Evolutionary conservation across 2,797 vertebrate species (phyloP).

Genomic region (Pyrocephalus nanus): DNA sequence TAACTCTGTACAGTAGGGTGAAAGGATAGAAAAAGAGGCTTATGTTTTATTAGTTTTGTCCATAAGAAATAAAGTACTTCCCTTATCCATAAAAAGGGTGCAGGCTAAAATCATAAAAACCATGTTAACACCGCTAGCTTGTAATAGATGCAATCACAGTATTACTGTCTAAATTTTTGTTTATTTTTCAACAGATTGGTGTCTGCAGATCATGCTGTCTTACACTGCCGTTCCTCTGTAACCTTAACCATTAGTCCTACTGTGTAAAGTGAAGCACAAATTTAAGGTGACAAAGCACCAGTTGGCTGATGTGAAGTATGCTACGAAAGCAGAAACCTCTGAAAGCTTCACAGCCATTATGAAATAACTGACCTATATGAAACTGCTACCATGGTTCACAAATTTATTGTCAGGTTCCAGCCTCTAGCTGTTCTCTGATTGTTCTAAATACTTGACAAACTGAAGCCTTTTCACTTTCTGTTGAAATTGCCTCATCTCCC

Average conservation of each 20-base stretch:
- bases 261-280: conserved; percentile 69
- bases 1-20: background rate
- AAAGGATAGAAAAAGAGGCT: background rate
- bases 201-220: conserved; percentile 49
- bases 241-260: conserved; percentile 66
- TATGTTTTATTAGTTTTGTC: background rate
- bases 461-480: conserved; percentile 86
- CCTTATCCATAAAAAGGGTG: background rate
- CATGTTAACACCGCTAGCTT: conserved; percentile 24
- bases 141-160: conserved; percentile 29
- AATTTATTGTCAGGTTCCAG: conserved; percentile 83
- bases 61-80: background rate
- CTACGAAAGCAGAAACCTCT: conserved; percentile 63
- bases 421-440: conserved; percentile 89
- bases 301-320: conserved; percentile 61
- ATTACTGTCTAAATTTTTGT: conserved; percentile 45
- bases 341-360: conserved; percentile 73
- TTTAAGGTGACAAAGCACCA: conserved; percentile 72
- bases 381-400: conserved; percentile 82
- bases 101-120: background rate
- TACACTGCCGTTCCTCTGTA: conserved; percentile 45
- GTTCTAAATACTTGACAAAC: conserved; percentile 91
- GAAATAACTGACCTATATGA: conserved; percentile 81
- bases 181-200: conserved; percentile 56
- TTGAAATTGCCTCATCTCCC: conserved; percentile 91